Evolutionary conservation across 2,888 invertebrate genomes (phyloP).

Genomic region (Dastarcus helophoroides): DNA sequence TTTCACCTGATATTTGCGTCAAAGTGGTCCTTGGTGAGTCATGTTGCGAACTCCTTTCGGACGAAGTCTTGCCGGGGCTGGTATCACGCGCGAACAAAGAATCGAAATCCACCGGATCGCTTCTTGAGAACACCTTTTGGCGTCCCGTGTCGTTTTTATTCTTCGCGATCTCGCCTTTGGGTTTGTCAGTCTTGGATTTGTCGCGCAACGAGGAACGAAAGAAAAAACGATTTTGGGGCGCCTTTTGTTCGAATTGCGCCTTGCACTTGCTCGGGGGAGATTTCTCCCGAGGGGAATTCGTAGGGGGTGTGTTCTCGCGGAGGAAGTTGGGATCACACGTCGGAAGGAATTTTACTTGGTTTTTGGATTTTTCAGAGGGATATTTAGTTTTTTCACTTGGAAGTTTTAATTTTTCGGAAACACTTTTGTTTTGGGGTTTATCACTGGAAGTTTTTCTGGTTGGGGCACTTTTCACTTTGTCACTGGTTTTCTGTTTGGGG

Average conservation of each 20-base stretch:
- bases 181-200: constrained; percentile 9
- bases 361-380: too few relatives aligned
- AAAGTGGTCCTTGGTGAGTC: constrained; percentile 7
- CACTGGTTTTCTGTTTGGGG: too few relatives aligned
- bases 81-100: constrained; percentile 18
- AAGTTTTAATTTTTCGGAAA: too few relatives aligned
- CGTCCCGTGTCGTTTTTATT: constrained; percentile 5
- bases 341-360: too few relatives aligned
- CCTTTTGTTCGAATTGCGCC: constrained; percentile 3
- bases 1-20: constrained; percentile 7
- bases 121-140: constrained; percentile 8
- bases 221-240: constrained; percentile 1
- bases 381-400: too few relatives aligned
- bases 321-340: too few relatives aligned
- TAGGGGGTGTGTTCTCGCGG: constrained; percentile 10
- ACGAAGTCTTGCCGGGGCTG: constrained; percentile 20
- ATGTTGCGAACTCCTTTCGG: constrained; percentile 8
- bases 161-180: constrained; percentile 8
- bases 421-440: too few relatives aligned
- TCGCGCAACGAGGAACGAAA: constrained; percentile 6
- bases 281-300: constrained; percentile 11
- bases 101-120: constrained; percentile 19
- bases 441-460: too few relatives aligned
- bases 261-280: constrained; percentile 8
- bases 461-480: too few relatives aligned